Percentiles rank a stretch among this genome's conserved stretches.
Conservation (phyloP, 2,797 vertebrate genomes). For the Eulemur albifrons region DNA sequence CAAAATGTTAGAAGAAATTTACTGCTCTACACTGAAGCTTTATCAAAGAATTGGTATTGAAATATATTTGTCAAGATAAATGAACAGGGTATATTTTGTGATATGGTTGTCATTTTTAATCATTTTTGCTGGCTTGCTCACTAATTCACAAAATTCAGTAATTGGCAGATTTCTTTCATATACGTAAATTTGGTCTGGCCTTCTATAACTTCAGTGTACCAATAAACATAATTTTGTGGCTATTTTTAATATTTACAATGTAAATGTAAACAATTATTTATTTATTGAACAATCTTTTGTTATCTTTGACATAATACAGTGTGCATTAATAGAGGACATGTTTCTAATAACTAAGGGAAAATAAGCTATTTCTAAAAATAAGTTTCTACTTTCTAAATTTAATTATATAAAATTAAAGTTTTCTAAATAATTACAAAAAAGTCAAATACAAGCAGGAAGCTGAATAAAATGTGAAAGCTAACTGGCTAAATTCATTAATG, state of each 20-base stretch:
- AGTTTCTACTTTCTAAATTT: not conserved
- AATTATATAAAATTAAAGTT: not conserved
- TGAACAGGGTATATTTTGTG: slow-evolving; percentile 5
- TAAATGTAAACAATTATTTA: not conserved
- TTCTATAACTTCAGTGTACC: not conserved
- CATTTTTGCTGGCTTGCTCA: not conserved
- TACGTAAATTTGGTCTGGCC: not conserved
- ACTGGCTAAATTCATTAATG: not conserved
- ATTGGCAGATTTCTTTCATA: not conserved
- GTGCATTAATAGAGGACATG: not conserved
- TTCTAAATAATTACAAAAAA: not conserved
- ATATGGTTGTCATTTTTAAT: slow-evolving; percentile 11
- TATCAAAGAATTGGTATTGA: slow-evolving; percentile 27
- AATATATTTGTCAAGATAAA: slow-evolving; percentile 58
- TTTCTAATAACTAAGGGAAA: not conserved
- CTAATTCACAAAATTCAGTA: not conserved
- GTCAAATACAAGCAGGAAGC: not conserved
- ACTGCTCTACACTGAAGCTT: slow-evolving; percentile 43
- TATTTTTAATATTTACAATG: slow-evolving; percentile 18
- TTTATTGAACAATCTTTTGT: not conserved
- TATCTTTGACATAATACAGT: not conserved
- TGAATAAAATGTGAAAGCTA: not conserved
- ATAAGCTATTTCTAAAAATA: not conserved
- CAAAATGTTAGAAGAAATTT: slow-evolving; percentile 56
- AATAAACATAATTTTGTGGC: not conserved